Evolutionary conservation across 2,797 vertebrate species (phyloP), one percentile per base, ranked within the genome.

Genomic region (Tenualosa ilisha): DNA sequence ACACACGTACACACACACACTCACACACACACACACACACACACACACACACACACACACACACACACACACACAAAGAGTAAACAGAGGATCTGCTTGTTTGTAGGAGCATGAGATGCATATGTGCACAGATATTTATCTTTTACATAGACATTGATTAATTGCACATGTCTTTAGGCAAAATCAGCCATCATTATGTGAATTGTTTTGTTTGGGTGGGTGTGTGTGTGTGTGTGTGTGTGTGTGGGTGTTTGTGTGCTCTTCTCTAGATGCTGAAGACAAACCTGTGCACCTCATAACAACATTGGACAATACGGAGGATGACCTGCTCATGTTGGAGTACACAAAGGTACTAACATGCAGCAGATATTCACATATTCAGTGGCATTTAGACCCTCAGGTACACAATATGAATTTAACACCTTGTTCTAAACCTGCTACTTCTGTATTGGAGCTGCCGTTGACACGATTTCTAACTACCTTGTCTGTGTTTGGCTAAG

Each of bases 221-320:
- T 59, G 54, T 22, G 54, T 59, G 54, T 65, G 63, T 49, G 56
- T 31, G 51, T 65, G 63, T 49, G 53, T 59, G 56, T 59, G 56
- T 59, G 54, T 22, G 54, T 59, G 54, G 86, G 2, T 84, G 17
- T 83, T 31, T 65, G 63, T 49, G 56, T 31, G 51, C 85, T 84
- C 90, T 83, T 87, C 84, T 93, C 81, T 92, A 99, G 98, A 98
- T 94, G 95, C 95, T 90, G 96, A 98, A 89, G 92, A 94, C 43
- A 96, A 96, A 81, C 96, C 96, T 85, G 94, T 99, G 94, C 96
- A 98, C 88, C 94, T 99, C 87, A 91, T 99, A 92, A 99, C 98
- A 86, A 99, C 98, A 50, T 37, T 98, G 87, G 98, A 99, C 94
- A 99, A 99, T 91, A 93, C 92, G 12, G 96, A 97, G 91, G 96